Percentiles rank a stretch among this genome's conserved stretches.
phyloP scores from a whole-genome alignment of 2,113 vertebrate species.

The Genyomyrus donnyi region DNA sequence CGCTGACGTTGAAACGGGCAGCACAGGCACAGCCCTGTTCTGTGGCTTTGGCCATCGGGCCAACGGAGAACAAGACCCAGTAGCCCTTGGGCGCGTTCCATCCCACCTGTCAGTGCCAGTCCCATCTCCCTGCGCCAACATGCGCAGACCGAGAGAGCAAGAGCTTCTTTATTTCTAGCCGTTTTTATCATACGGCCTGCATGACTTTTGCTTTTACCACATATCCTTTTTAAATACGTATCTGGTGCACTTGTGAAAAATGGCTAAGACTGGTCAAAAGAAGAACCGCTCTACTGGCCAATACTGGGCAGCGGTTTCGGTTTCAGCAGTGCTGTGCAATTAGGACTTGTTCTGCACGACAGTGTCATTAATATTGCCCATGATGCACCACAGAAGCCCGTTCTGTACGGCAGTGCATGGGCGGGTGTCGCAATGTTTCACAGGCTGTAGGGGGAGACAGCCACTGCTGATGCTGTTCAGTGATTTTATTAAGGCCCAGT shows the following conservation, averaged over 20 bases:
- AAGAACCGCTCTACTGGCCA: not conserved
- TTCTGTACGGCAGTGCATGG: not conserved
- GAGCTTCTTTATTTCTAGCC: not conserved
- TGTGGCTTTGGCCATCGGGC: conserved; percentile 29
- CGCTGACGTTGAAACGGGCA: not conserved
- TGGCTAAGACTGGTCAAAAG: not conserved
- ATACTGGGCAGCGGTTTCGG: not conserved
- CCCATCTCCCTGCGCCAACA: conserved; percentile 2
- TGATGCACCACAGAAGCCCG: not conserved
- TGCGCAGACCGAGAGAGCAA: not conserved
- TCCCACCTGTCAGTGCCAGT: conserved; percentile 53
- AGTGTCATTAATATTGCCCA: not conserved
- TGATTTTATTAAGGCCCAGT: not conserved
- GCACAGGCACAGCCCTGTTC: conserved; percentile 14
- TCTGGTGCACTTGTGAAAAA: not conserved
- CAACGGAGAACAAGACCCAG: conserved; percentile 26
- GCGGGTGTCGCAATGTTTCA: not conserved
- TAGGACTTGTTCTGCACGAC: not conserved
- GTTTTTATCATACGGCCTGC: not conserved
- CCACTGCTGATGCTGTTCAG: not conserved
- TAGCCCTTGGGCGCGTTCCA: conserved; percentile 26
- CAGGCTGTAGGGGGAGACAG: not conserved
- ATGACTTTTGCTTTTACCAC: not conserved
- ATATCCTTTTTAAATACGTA: not conserved
- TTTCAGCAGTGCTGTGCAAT: not conserved